phyloP scores from a whole-genome alignment of 2,888 invertebrate genomes.

The Philereme transversata region DNA sequence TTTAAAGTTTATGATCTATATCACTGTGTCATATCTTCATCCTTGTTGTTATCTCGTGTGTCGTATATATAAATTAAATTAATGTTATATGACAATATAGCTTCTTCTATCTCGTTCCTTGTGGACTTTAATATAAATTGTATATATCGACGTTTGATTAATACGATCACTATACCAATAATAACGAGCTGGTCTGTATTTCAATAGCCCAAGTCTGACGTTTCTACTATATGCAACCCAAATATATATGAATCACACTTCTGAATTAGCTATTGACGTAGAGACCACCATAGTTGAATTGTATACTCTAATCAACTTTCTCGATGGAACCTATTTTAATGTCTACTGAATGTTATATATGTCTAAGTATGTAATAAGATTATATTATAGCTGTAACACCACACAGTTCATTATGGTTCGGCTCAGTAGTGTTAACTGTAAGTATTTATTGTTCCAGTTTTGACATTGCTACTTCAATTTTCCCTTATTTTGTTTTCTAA shows the following conservation, averaged over 20 bases:
- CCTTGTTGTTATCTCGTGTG: constrained; percentile 74
- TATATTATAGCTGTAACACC: constrained; percentile 62
- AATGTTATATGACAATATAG: constrained; percentile 80
- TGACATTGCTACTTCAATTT: constrained; percentile 74
- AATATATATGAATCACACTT: constrained; percentile 21
- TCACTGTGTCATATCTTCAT: constrained; percentile 77
- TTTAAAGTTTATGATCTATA: constrained; percentile 64
- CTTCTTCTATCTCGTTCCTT: constrained; percentile 56
- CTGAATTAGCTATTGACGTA: constrained; percentile 55
- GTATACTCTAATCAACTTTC: constrained; percentile 65
- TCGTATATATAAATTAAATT: constrained; percentile 63
- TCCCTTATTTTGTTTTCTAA: constrained; percentile 39
- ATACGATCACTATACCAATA: constrained; percentile 56
- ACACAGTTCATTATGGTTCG: constrained; percentile 66
- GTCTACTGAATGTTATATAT: constrained; percentile 83
- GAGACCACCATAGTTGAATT: constrained; percentile 51
- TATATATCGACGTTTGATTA: constrained; percentile 60
- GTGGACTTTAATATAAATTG: constrained; percentile 50
- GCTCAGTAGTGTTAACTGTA: constrained; percentile 71
- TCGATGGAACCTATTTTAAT: constrained; percentile 73
- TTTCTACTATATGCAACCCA: constrained; percentile 10
- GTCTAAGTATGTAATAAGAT: constrained; percentile 76
- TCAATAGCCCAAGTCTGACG: constrained; percentile 50
- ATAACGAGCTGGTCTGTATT: constrained; percentile 56
- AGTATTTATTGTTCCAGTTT: constrained; percentile 67